These are phyloP conservation scores for Piscicola geometra DNA, from an alignment of 2,888 invertebrate genomes.

Conservation along the genomic window DNA sequence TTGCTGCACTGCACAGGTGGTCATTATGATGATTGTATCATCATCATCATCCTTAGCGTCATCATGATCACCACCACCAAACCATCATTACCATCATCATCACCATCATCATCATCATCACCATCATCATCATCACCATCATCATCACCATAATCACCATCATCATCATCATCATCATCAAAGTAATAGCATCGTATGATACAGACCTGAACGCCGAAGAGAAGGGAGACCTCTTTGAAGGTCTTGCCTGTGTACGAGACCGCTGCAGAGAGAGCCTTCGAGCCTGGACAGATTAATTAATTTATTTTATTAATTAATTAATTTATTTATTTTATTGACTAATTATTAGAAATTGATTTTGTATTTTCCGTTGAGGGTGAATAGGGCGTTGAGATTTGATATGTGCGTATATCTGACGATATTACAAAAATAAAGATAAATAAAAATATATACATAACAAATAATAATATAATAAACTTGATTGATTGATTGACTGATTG, in stretches of 20 bases:
- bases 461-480: no score
- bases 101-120: not conserved
- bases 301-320: not conserved
- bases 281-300: slow-evolving; percentile 35
- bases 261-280: slow-evolving; percentile 66
- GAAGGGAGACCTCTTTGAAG: slow-evolving; percentile 79
- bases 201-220: slow-evolving; percentile 75
- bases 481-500: no score
- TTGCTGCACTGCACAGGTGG: slow-evolving; percentile 55
- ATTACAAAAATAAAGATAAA: no score
- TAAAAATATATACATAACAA: no score
- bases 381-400: no score
- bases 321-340: no score
- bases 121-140: slow-evolving; percentile 4
- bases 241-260: slow-evolving; percentile 80
- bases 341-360: no score
- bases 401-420: no score
- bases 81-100: not conserved
- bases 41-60: not conserved
- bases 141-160: slow-evolving; percentile 15
- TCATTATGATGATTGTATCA: no score
- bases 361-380: no score
- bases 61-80: not conserved
- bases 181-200: slow-evolving; percentile 27
- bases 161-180: slow-evolving; percentile 8